phyloP scores from a whole-genome alignment of 2,113 vertebrate species.

The Mesocricetus auratus region DNA sequence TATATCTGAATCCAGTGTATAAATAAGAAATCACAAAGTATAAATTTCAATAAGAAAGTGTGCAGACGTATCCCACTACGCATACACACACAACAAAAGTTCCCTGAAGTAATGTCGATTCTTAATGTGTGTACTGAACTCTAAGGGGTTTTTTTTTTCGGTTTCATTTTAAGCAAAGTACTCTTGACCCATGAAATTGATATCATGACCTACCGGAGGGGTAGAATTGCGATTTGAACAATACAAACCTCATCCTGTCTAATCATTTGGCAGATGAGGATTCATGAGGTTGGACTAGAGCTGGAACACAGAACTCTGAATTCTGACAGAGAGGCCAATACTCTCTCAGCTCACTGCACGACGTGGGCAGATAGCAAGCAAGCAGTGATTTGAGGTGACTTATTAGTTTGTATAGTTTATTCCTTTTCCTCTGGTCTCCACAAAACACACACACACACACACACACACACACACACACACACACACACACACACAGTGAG shows the following conservation, averaged over 20 bases:
- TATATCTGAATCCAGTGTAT: background rate
- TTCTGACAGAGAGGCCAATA: background rate
- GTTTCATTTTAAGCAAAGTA: conserved; percentile 52
- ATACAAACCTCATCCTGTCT: background rate
- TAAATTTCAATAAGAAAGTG: background rate
- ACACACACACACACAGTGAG: too few species aligned
- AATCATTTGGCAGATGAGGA: background rate
- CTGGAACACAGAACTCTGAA: background rate
- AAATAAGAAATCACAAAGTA: background rate
- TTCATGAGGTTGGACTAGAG: background rate
- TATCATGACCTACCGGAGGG: conserved; percentile 6
- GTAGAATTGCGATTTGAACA: background rate
- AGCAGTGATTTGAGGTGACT: background rate
- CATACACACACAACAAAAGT: background rate
- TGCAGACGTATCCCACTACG: background rate
- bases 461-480: too few species aligned
- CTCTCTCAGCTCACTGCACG: background rate
- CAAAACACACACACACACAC: background rate
- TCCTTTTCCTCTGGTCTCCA: background rate
- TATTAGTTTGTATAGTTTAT: background rate
- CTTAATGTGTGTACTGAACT: conserved; percentile 7
- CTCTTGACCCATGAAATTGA: conserved; percentile 53
- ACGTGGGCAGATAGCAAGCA: background rate
- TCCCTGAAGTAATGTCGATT: background rate
- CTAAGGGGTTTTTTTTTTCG: background rate